Conservation (phyloP, 2,888 invertebrate species). For the Dascillus cervinus region DNA sequence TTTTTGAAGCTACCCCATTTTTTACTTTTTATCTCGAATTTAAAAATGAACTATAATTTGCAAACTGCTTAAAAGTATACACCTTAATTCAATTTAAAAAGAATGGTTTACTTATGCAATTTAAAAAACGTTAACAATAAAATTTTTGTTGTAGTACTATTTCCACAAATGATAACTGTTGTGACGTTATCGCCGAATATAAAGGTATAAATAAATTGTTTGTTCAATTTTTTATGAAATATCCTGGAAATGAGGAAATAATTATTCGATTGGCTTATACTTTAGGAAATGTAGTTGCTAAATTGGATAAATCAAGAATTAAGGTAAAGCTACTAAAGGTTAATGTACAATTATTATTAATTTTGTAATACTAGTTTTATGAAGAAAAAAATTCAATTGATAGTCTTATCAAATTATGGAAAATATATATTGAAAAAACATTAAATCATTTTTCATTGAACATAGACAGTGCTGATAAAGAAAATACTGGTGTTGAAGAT, state of each 20-base stretch:
- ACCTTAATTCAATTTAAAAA: too few species aligned
- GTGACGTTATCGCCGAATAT: constrained; percentile 56
- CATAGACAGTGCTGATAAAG: constrained; percentile 34
- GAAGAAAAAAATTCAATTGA: constrained; percentile 50
- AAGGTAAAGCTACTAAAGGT: constrained; percentile 41
- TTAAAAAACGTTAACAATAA: neutral
- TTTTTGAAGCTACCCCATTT: too few species aligned
- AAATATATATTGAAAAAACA: constrained; percentile 45
- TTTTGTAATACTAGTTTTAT: constrained; percentile 44
- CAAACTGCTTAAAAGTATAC: too few species aligned
- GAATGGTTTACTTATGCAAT: too few species aligned
- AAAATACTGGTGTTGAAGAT: constrained; percentile 51
- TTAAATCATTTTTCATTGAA: constrained; percentile 38
- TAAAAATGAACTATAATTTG: too few species aligned
- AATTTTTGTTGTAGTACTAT: constrained; percentile 53
- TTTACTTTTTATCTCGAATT: too few species aligned
- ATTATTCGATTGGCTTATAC: constrained; percentile 74
- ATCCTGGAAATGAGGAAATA: constrained; percentile 62
- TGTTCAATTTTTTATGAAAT: constrained; percentile 56
- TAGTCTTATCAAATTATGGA: constrained; percentile 45
- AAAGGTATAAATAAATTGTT: constrained; percentile 49
- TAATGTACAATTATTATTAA: constrained; percentile 8
- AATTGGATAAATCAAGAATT: constrained; percentile 61
- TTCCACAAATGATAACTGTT: constrained; percentile 68
- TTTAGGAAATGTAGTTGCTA: constrained; percentile 77